These are phyloP conservation scores for Acromyrmex charruanus DNA, from an alignment of 1,140 invertebrate genomes.

Conservation along the genomic window DNA sequence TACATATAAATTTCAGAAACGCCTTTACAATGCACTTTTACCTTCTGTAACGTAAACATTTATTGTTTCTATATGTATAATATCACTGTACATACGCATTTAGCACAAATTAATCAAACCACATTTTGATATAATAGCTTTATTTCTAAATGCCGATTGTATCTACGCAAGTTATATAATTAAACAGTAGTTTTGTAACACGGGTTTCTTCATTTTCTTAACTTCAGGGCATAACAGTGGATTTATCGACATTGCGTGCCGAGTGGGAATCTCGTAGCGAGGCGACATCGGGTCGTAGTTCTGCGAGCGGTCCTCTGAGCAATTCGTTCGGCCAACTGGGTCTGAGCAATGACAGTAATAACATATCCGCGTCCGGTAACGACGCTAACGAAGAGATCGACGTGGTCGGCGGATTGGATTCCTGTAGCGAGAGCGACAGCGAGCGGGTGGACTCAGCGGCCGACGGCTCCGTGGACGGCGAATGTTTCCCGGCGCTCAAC, in stretches of 20 bases:
- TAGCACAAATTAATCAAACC: neutral
- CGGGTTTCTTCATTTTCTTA: neutral
- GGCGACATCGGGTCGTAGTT: slow-evolving; percentile 77
- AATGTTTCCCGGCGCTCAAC: slow-evolving; percentile 78
- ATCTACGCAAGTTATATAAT: neutral
- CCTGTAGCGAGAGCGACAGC: slow-evolving; percentile 88
- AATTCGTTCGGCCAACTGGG: slow-evolving; percentile 77
- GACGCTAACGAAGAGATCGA: slow-evolving; percentile 92
- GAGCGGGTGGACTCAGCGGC: slow-evolving; percentile 88
- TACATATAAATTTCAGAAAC: too few relatives aligned
- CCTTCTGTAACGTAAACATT: neutral
- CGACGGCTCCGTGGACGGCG: slow-evolving; percentile 88
- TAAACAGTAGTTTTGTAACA: neutral
- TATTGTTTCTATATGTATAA: neutral
- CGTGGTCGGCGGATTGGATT: slow-evolving; percentile 90
- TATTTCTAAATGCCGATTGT: neutral
- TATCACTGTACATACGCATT: too few relatives aligned
- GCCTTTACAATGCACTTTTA: too few relatives aligned
- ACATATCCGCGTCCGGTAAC: slow-evolving; percentile 90
- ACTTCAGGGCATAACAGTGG: slow-evolving; percentile 92
- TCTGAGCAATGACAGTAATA: slow-evolving; percentile 89
- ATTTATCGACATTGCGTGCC: slow-evolving; percentile 92
- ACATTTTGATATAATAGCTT: neutral
- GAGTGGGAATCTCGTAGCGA: slow-evolving; percentile 92
- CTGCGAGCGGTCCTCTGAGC: slow-evolving; percentile 75